Percentiles rank a stretch among this genome's conserved stretches.
phyloP scores from a whole-genome alignment of 1,140 invertebrate genomes.

The Drosophila willistoni region DNA sequence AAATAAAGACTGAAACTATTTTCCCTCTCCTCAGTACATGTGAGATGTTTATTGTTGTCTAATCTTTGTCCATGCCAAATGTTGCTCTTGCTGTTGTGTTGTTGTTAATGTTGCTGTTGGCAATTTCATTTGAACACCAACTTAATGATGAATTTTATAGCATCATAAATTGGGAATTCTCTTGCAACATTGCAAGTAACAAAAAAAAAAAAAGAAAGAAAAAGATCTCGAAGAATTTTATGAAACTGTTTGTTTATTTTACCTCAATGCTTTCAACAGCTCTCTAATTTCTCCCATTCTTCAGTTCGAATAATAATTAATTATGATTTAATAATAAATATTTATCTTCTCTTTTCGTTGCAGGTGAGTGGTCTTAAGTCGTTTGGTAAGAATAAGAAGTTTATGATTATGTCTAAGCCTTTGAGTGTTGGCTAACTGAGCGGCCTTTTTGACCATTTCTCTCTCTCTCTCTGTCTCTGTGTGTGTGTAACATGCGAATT shows the following conservation, averaged over 20 bases:
- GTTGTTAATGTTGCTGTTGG: not conserved
- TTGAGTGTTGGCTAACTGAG: not conserved
- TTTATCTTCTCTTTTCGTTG: slow-evolving; percentile 36
- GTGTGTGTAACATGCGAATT: slow-evolving; percentile 64
- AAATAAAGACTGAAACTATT: slow-evolving; percentile 35
- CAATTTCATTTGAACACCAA: slow-evolving; percentile 39
- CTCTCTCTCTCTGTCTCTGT: slow-evolving; percentile 40
- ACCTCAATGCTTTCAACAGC: too few relatives aligned
- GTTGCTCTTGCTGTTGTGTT: slow-evolving; percentile 42
- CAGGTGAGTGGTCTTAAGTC: slow-evolving; percentile 54
- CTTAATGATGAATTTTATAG: slow-evolving; percentile 40
- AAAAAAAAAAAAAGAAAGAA: too few relatives aligned
- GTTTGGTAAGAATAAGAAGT: slow-evolving; percentile 1
- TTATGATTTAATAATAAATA: slow-evolving; percentile 26
- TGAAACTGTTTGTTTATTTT: too few relatives aligned
- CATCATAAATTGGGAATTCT: slow-evolving; percentile 35
- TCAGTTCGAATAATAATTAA: not conserved
- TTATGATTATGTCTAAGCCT: not conserved
- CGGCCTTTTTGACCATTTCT: slow-evolving; percentile 27
- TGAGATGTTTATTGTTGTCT: slow-evolving; percentile 22
- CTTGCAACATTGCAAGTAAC: slow-evolving; percentile 27
- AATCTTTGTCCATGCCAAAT: slow-evolving; percentile 34
- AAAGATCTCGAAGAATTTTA: too few relatives aligned
- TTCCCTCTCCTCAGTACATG: slow-evolving; percentile 25
- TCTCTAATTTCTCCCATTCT: too few relatives aligned